A percentile compares a stretch with the other conserved stretches of the same genome.
Evolutionary conservation across 2,888 invertebrate species (phyloP).

Genomic region (Mechanitis messenoides): DNA sequence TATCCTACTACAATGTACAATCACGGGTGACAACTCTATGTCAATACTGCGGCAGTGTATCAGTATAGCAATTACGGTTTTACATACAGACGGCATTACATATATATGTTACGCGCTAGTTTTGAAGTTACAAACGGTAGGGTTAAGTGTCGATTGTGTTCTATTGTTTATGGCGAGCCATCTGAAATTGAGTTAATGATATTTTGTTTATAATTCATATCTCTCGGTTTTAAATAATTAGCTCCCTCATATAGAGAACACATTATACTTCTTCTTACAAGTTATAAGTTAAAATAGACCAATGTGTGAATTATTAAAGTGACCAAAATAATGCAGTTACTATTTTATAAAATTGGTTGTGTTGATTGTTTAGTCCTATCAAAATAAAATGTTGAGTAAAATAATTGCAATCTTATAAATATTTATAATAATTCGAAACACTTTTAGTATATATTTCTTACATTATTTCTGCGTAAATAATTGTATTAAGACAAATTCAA

Average conservation of each 20-base stretch:
- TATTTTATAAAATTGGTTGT: too few relatives aligned
- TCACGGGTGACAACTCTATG: constrained; percentile 22
- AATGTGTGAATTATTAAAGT: too few relatives aligned
- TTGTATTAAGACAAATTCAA: constrained; percentile 7
- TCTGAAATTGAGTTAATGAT: not conserved
- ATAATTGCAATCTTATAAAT: too few relatives aligned
- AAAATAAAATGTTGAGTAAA: too few relatives aligned
- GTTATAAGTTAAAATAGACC: too few relatives aligned
- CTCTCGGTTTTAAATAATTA: not conserved
- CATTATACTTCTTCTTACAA: too few relatives aligned
- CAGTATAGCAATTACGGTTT: constrained; percentile 10
- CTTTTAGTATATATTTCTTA: too few relatives aligned
- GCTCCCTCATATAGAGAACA: too few relatives aligned
- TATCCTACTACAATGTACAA: constrained; percentile 27
- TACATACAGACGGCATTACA: constrained; percentile 2
- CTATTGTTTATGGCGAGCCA: not conserved
- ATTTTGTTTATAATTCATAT: not conserved
- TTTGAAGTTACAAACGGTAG: constrained; percentile 9
- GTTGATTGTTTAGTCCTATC: too few relatives aligned
- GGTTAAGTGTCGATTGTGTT: not conserved
- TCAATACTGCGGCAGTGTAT: constrained; percentile 17
- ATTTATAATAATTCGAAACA: too few relatives aligned
- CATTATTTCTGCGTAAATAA: too few relatives aligned
- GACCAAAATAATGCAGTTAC: too few relatives aligned
- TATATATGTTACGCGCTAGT: not conserved